A percentile compares a stretch with the other conserved stretches of the same genome.
Conservation (phyloP, 2,113 vertebrate genomes). For the Probosciger aterrimus region DNA sequence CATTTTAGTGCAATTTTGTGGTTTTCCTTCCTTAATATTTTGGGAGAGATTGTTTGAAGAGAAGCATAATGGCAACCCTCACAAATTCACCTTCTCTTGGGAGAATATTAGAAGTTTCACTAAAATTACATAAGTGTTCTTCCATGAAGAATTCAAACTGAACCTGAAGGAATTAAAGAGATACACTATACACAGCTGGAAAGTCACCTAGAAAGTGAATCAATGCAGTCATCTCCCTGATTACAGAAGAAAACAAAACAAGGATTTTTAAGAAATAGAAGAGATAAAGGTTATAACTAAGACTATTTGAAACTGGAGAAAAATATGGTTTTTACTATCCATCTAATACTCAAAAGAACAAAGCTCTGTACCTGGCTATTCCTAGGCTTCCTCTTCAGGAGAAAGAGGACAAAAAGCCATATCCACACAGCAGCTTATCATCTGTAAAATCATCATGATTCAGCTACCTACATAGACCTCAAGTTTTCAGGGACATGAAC, state of each 20-base stretch:
- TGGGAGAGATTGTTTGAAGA: background rate
- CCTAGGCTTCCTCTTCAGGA: background rate
- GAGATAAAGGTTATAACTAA: background rate
- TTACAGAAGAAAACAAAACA: background rate
- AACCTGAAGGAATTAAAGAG: background rate
- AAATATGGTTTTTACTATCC: background rate
- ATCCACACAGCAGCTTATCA: background rate
- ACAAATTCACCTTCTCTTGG: background rate
- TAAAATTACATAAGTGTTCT: background rate
- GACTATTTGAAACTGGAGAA: background rate
- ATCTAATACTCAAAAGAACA: background rate
- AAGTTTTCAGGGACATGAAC: background rate
- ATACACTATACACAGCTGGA: background rate
- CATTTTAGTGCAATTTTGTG: slow-evolving; percentile 9
- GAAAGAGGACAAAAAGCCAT: background rate
- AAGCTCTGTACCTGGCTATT: background rate
- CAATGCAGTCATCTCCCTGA: background rate
- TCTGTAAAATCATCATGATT: background rate
- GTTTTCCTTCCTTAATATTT: background rate
- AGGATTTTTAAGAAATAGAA: background rate
- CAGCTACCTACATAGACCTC: rapidly evolving
- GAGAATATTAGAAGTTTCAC: background rate
- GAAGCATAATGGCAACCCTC: background rate
- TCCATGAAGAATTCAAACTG: background rate
- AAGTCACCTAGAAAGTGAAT: background rate